Evolutionary conservation across 2,797 vertebrate species (phyloP).

Genomic region (Hylomyscus alleni): DNA sequence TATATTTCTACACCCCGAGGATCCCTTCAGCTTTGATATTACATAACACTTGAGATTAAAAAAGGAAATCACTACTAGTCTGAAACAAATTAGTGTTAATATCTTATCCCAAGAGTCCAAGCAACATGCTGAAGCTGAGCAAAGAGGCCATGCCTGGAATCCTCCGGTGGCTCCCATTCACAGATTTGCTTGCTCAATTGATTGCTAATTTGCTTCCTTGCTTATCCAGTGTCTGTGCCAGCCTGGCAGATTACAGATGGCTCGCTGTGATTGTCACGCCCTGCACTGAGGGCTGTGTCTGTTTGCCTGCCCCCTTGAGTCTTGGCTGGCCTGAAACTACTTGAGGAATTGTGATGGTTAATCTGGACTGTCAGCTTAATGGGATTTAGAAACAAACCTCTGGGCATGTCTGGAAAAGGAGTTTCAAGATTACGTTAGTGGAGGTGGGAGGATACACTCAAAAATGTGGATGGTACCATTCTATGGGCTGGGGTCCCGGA

Average conservation of each 20-base stretch:
- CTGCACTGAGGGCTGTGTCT: background rate
- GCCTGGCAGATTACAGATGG: background rate
- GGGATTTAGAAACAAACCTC: slow-evolving; percentile 6
- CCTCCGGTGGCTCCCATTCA: background rate
- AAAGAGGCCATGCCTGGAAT: background rate
- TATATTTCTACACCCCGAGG: background rate
- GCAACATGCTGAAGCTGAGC: background rate
- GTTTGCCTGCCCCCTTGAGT: background rate
- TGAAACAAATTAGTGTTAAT: background rate
- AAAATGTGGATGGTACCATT: background rate
- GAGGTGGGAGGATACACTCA: background rate
- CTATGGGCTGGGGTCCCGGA: background rate
- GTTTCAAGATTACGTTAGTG: background rate
- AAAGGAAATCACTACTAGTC: background rate
- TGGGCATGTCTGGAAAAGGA: background rate
- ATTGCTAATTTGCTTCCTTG: background rate
- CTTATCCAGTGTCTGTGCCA: background rate
- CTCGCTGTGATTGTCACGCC: background rate
- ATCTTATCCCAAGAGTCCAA: background rate
- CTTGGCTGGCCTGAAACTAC: background rate
- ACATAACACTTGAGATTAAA: background rate
- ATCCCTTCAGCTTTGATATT: background rate
- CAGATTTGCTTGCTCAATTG: background rate
- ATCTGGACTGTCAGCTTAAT: background rate
- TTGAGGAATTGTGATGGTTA: slow-evolving; percentile 9